Base-by-base conservation (phyloP, 2,888 invertebrate genomes). In the Pandemis corylana region DNA sequence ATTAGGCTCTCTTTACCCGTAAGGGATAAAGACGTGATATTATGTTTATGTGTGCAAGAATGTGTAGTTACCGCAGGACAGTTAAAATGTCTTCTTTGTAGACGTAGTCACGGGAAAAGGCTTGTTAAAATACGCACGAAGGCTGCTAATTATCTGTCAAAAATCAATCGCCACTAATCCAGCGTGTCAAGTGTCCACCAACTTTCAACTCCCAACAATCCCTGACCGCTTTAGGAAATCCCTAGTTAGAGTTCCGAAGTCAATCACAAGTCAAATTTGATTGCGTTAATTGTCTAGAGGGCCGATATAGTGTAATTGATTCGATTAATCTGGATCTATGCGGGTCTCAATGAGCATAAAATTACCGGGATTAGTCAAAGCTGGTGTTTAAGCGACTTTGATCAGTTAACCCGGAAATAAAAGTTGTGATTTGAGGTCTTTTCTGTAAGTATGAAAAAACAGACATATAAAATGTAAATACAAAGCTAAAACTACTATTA, bases 301-400 rank as follows among this genome's bases (percentile, higher is more conserved):
- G 66, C 51, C 66, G 66, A 66, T 66, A 66, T 66, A 66, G 66
- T 51, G 66, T 49, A 66, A 51, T 66, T 66, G 66, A 66, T 51
- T 66, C 66, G 51, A 66, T 66, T 66, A 51, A 28, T 20, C 49
- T 7, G 7, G 36, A 7, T 20, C n/a, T 15, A 28, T 46, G 7
- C 15, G 64, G 9, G 13, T 4, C 7, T 62, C 15, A 64, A 15
- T 64, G 42, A 64, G 62, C 59, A 28, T 41, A n/a, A 63, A 42
- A 63, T 63, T 63, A 63, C 62, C n/a, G n/a, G 7, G 7, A 62
- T 62, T 62, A n/a, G n/a, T 62, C 62, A 62, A 62, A 41, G 13
- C 42, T 12, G 41, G 59, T 3, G 59, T 56, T 10, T 59, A 41
- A 62, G 62, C 62, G 62, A 62, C 53, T 53, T 36, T 61, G 36